phyloP scores from a whole-genome alignment of 2,888 invertebrate species.

The Caenorhabditis sulstoni region DNA sequence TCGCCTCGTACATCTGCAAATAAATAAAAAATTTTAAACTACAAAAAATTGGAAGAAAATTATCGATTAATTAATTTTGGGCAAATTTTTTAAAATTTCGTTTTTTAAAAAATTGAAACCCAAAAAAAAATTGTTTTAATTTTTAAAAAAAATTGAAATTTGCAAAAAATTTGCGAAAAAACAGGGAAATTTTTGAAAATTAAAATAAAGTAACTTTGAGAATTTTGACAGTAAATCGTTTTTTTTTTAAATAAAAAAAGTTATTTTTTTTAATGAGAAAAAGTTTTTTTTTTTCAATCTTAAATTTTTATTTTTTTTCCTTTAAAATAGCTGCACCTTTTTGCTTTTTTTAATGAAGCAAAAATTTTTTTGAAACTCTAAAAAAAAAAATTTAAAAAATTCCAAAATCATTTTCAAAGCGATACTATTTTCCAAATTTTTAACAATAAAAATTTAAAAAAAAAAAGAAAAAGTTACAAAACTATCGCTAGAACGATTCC shows the following conservation, averaged over 20 bases:
- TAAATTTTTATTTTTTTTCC: no score
- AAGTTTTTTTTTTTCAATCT: no score
- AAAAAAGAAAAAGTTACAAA: slow-evolving; percentile 9
- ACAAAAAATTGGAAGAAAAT: slow-evolving; percentile 1
- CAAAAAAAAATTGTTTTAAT: background rate
- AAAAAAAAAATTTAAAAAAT: slow-evolving; percentile 1
- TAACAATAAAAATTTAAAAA: background rate
- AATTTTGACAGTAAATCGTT: no score
- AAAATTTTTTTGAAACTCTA: background rate
- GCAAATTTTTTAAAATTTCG: background rate
- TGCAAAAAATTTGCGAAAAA: background rate
- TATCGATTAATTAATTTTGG: no score
- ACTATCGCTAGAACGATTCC: slow-evolving; percentile 28
- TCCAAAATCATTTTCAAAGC: background rate
- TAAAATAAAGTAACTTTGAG: no score
- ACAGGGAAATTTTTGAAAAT: no score
- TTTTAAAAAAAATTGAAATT: slow-evolving; percentile 9
- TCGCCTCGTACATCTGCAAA: slow-evolving; percentile 49
- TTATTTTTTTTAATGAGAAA: no score
- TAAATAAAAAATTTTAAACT: background rate
- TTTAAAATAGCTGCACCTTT: no score
- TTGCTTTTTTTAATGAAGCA: no score
- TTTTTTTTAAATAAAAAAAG: no score
- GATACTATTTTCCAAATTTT: no score
- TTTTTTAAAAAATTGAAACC: background rate